Conservation (phyloP, 2,797 vertebrate genomes). For the Botia kubotai region DNA sequence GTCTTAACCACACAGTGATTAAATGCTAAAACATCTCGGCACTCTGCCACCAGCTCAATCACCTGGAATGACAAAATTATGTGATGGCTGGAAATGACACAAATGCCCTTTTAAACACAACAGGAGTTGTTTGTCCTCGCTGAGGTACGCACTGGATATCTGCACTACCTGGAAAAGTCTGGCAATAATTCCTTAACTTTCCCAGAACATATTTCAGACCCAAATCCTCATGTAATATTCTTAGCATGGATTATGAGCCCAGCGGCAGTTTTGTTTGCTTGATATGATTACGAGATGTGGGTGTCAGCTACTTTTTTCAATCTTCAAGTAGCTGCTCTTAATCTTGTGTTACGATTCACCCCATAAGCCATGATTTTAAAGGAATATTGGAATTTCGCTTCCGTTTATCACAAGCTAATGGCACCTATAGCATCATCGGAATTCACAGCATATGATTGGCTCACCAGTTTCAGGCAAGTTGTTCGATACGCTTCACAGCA, state of each 20-base stretch:
- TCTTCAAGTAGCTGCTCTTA: conserved; percentile 18
- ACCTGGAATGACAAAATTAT: conserved; percentile 64
- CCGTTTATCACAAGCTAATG: background rate
- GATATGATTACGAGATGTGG: conserved; percentile 31
- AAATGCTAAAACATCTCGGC: conserved; percentile 49
- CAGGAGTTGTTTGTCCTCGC: conserved; percentile 22
- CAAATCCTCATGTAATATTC: conserved; percentile 23
- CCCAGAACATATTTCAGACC: background rate
- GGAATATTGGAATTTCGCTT: background rate
- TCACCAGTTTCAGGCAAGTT: conserved; percentile 4
- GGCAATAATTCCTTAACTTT: background rate
- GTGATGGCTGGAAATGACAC: conserved; percentile 35
- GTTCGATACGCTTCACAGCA: conserved; percentile 16
- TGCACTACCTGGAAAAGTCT: background rate
- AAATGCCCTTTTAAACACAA: conserved; percentile 45
- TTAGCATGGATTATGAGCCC: conserved; percentile 13
- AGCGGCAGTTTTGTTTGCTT: conserved; percentile 24
- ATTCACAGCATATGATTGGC: conserved; percentile 2
- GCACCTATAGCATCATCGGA: conserved; percentile 4
- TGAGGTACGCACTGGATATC: conserved; percentile 17
- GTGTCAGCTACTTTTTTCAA: conserved; percentile 22
- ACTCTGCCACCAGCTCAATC: conserved; percentile 61
- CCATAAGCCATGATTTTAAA: conserved; percentile 22
- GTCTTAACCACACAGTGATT: conserved; percentile 11
- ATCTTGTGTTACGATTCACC: background rate